Evolutionary conservation across 1,140 invertebrate genomes (phyloP).

Genomic region (Phocides pigmalion): DNA sequence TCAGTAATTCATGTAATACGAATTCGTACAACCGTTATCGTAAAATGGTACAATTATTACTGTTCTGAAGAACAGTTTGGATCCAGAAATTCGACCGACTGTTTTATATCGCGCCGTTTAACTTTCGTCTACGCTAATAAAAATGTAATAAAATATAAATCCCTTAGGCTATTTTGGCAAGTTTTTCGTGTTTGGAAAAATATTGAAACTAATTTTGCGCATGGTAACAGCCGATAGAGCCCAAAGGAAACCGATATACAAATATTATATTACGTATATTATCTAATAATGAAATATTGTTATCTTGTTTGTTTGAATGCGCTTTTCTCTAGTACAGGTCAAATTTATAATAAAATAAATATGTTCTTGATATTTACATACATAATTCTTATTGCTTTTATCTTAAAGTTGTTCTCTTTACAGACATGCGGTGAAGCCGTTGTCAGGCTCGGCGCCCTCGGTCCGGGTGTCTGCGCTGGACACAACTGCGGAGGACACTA

Average conservation of each 20-base stretch:
- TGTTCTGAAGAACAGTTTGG: background rate
- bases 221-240: no score
- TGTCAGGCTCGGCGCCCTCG: conserved; percentile 77
- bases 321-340: no score
- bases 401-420: no score
- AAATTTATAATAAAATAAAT: no score
- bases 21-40: background rate
- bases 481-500: conserved; percentile 52
- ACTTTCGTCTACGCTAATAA: background rate
- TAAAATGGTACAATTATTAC: background rate
- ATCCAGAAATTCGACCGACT: no score
- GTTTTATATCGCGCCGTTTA: background rate
- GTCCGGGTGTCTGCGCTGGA: conserved; percentile 54
- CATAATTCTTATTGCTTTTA: no score
- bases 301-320: no score
- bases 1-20: background rate
- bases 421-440: conserved; percentile 72
- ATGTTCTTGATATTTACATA: no score
- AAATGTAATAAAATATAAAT: background rate
- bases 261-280: no score
- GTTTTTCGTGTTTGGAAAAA: background rate
- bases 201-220: background rate
- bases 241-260: no score
- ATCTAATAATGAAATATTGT: no score
- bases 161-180: background rate